Evolutionary conservation across 35 echinoderm and acorn worm genomes (phyloP), one percentile per base, ranked within the genome.

Genomic region (Ophioderma brevispina): DNA sequence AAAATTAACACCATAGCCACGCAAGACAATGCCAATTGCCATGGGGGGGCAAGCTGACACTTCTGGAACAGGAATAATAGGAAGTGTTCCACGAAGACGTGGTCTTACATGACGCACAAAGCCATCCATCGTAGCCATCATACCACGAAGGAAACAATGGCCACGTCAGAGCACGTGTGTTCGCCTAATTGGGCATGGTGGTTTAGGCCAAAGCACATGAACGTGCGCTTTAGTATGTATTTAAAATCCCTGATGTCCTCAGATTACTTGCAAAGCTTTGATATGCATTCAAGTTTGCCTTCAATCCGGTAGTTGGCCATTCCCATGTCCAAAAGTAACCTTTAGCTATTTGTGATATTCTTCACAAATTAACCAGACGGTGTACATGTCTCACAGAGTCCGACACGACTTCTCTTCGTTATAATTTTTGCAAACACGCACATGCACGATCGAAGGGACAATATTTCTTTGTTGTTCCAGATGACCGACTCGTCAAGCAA

Each of bases 251-350:
- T n/a, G n/a, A n/a, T n/a, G n/a, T n/a, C n/a, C n/a, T n/a, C n/a
- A 92, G 0, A 55, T 87, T 92, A 8, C 0, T 36, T 32, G 56
- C 55, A 38, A 92, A 92, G 1, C 63, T 21, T 64, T 75, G 17
- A 46, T 92, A 92, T 17, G 25, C 42, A 1, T 64, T 21, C 23
- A 70, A 79, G 59, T 81, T 82, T 25, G 32, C 14, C 23, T 77
- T 36, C 39, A 14, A 55, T 31, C 2, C 33, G 15, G 59, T 25
- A 70, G 10, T 70, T 36, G 87, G 21, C 89, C 89, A 91, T 15
- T 79, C 34, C 90, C 90, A 92, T 32, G 36, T 85, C 82, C 82
- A 85, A 31, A 46, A 92, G 77, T 80, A 92, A 10, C 79, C 90
- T 35, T 33, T 1, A 13, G 1, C 32, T 36, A 92, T 37, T 1